A percentile compares a stretch with the other conserved stretches of the same genome.
Evolutionary conservation across 1,140 invertebrate genomes (phyloP).

Genomic region (Helicoverpa armigera): DNA sequence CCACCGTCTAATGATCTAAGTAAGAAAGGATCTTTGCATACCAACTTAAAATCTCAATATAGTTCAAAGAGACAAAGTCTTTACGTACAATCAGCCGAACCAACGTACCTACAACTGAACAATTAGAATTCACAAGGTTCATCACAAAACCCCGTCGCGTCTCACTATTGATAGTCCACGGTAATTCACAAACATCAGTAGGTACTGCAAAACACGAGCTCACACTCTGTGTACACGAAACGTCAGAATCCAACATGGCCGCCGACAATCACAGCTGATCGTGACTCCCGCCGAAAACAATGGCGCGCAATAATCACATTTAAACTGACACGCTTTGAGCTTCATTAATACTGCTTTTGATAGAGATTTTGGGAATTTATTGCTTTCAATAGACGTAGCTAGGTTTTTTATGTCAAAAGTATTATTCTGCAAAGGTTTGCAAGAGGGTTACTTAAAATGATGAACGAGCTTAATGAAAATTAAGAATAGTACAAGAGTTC

Average conservation of each 20-base stretch:
- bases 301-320: conserved; percentile 32
- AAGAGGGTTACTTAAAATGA: too few relatives aligned
- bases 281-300: conserved; percentile 5
- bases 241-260: conserved; percentile 36
- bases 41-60: too few relatives aligned
- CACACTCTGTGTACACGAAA: not conserved
- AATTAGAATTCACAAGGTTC: too few relatives aligned
- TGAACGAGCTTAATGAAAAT: too few relatives aligned
- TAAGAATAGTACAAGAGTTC: too few relatives aligned
- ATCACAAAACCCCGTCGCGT: not conserved
- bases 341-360: conserved; percentile 30
- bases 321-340: conserved; percentile 17
- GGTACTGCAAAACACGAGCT: not conserved
- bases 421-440: too few relatives aligned
- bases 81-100: too few relatives aligned
- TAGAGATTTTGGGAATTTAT: not conserved
- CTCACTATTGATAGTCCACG: conserved; percentile 13
- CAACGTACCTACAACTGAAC: too few relatives aligned
- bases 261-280: conserved; percentile 36
- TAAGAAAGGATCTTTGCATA: too few relatives aligned
- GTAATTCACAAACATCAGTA: not conserved
- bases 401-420: not conserved
- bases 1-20: too few relatives aligned
- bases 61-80: too few relatives aligned
- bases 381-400: not conserved